Conservation (phyloP, 30 jellyfish, hydroid and myxozoan genomes). For the Pelagia noctiluca region DNA sequence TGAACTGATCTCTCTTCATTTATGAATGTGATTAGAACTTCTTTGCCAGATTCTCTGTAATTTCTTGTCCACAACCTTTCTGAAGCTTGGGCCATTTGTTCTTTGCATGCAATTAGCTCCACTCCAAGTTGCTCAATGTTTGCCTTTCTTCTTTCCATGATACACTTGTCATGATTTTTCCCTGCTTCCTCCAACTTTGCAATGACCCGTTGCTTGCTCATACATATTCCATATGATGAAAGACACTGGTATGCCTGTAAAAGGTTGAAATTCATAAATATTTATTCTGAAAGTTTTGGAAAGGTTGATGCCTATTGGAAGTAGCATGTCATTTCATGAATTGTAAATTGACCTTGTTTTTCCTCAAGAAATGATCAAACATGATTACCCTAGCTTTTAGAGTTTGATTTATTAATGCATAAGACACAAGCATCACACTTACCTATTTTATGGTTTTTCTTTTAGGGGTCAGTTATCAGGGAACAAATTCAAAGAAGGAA, state of each 20-base stretch:
- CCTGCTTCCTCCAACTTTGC: conserved; percentile 33
- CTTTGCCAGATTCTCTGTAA: background rate
- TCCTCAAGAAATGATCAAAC: background rate
- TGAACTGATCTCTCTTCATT: background rate
- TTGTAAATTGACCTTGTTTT: background rate
- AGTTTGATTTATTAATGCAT: no score
- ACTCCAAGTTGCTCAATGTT: background rate
- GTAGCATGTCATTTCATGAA: background rate
- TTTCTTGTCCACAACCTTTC: no score
- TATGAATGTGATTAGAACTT: background rate
- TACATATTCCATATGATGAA: conserved; percentile 32
- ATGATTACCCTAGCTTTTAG: no score
- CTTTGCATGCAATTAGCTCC: background rate
- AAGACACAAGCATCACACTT: no score
- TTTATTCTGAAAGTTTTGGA: background rate
- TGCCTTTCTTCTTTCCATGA: background rate
- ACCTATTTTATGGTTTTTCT: background rate
- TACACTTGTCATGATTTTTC: background rate
- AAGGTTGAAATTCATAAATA: background rate
- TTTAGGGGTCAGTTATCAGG: conserved; percentile 16
- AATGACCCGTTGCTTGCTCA: conserved; percentile 37
- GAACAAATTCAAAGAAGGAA: background rate
- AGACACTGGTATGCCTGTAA: conserved; percentile 36
- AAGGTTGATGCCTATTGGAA: background rate
- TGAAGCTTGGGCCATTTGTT: background rate